Evolutionary conservation across 2,797 vertebrate genomes (phyloP).

Genomic region (Petrocephalus schoutedeni): DNA sequence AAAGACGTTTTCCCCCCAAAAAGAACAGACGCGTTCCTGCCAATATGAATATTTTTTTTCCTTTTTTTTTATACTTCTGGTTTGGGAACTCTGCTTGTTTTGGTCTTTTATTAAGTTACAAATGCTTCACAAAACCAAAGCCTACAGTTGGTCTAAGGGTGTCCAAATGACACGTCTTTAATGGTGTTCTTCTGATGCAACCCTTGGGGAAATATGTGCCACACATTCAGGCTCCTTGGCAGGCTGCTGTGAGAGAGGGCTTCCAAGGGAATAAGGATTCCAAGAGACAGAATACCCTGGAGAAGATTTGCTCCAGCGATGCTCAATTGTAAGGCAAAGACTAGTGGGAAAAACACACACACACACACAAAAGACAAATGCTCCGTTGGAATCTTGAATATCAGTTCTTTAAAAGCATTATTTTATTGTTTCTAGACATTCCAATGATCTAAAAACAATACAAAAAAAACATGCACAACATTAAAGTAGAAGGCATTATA

Average conservation of each 20-base stretch:
- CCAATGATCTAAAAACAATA: background rate
- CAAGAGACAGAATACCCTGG: background rate
- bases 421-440: background rate
- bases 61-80: background rate
- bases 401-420: conserved; percentile 1
- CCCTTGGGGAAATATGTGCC: background rate
- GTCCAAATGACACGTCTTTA: conserved; percentile 5
- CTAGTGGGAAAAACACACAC: background rate
- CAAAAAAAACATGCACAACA: background rate
- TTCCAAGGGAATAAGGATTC: conserved; percentile 5
- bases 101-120: conserved; percentile 13
- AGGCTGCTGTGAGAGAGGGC: background rate
- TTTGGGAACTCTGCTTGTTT: conserved; percentile 1
- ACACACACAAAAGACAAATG: background rate
- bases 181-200: conserved; percentile 6
- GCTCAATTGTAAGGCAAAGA: background rate
- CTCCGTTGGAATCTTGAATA: background rate
- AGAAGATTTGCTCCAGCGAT: background rate
- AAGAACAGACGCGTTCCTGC: background rate
- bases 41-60: background rate
- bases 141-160: background rate
- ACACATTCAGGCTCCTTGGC: background rate
- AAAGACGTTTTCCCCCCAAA: background rate
- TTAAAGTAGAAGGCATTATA: background rate
- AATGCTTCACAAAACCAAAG: background rate